Percentiles rank a stretch among this genome's conserved stretches.
Evolutionary conservation across 2,113 vertebrate genomes (phyloP).

Genomic region (Strix uralensis): DNA sequence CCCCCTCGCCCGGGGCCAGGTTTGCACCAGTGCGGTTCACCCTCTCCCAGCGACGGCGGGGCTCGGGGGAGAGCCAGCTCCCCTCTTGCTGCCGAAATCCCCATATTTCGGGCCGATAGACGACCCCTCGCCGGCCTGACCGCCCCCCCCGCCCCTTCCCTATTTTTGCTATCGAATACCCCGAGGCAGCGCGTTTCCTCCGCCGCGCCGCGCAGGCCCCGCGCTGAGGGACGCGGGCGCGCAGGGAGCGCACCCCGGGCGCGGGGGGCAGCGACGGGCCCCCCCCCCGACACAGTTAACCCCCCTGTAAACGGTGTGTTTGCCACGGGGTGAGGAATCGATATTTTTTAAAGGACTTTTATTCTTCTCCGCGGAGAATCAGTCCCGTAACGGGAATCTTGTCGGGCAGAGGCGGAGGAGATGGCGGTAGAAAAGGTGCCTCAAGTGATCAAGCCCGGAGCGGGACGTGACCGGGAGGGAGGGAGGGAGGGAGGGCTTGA

Average conservation of each 20-base stretch:
- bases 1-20: fast-evolving
- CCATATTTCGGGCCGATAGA: background rate
- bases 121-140: background rate
- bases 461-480: background rate
- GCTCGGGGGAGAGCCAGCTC: background rate
- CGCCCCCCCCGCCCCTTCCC: too few relatives aligned
- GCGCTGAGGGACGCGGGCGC: background rate
- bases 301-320: background rate
- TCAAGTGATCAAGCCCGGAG: background rate
- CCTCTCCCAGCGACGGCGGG: background rate
- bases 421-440: background rate
- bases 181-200: background rate
- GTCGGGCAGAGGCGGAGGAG: background rate
- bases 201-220: background rate
- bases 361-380: background rate
- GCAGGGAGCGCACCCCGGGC: background rate
- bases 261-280: background rate
- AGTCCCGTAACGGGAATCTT: background rate
- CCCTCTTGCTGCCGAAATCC: background rate
- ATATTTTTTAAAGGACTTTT: background rate
- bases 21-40: background rate
- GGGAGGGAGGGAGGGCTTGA: background rate
- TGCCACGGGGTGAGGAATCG: background rate
- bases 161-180: background rate
- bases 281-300: background rate